phyloP scores from a whole-genome alignment of 2,888 invertebrate species.

The Plebejus anna region DNA sequence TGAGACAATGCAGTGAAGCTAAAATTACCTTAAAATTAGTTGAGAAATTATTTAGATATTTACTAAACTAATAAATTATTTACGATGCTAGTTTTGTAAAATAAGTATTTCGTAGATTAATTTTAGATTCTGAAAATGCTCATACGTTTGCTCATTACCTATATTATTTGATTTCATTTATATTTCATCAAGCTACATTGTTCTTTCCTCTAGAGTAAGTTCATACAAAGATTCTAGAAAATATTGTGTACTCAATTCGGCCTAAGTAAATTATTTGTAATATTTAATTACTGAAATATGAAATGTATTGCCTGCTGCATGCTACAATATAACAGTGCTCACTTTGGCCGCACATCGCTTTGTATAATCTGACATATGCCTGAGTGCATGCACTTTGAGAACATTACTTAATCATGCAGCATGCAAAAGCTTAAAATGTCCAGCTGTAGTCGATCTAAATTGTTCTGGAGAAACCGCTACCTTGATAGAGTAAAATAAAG shows the following conservation, averaged over 20 bases:
- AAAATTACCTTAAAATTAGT: constrained; percentile 51
- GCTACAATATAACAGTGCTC: constrained; percentile 53
- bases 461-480: constrained; percentile 31
- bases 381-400: constrained; percentile 58
- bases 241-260: constrained; percentile 31
- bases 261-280: constrained; percentile 30
- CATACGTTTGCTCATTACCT: constrained; percentile 51
- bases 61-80: constrained; percentile 52
- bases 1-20: constrained; percentile 58
- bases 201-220: constrained; percentile 51
- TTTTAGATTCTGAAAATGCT: constrained; percentile 54
- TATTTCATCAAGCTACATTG: constrained; percentile 47
- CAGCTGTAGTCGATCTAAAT: constrained; percentile 41
- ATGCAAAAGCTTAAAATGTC: constrained; percentile 70
- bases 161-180: constrained; percentile 42
- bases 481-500: constrained; percentile 11
- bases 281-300: constrained; percentile 38
- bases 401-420: constrained; percentile 69
- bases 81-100: constrained; percentile 61
- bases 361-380: constrained; percentile 42
- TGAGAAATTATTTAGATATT: constrained; percentile 44
- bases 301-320: constrained; percentile 74
- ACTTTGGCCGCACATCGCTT: constrained; percentile 39
- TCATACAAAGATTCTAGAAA: constrained; percentile 32
- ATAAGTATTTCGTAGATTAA: constrained; percentile 53